These are phyloP conservation scores for Drosophila sechellia DNA, from an alignment of 1,140 invertebrate genomes.

Conservation along the genomic window DNA sequence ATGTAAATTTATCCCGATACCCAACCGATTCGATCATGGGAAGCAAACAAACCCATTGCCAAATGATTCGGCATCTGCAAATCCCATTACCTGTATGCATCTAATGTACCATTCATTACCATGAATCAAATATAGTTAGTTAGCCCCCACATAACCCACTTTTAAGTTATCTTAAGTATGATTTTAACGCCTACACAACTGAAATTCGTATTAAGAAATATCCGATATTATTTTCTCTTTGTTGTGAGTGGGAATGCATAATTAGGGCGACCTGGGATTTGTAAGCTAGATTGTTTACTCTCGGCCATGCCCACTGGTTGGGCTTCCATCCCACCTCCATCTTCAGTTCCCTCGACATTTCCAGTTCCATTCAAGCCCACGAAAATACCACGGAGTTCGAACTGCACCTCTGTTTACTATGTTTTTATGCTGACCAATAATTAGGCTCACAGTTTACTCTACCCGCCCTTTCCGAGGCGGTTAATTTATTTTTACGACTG, in stretches of 20 bases:
- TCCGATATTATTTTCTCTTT: conserved; percentile 1
- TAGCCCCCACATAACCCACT: neutral
- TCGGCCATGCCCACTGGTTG: conserved; percentile 22
- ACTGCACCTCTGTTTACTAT: conserved; percentile 52
- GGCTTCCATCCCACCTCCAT: neutral
- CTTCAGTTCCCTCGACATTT: neutral
- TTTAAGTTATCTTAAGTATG: neutral
- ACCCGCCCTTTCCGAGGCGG: conserved; percentile 9
- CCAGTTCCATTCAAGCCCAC: conserved; percentile 22
- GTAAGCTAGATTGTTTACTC: conserved; percentile 33
- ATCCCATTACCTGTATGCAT: neutral
- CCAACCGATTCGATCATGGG: conserved; percentile 30
- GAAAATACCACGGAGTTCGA: conserved; percentile 31
- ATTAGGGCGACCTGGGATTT: conserved; percentile 40
- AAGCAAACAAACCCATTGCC: conserved; percentile 56
- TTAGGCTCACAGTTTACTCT: conserved; percentile 46
- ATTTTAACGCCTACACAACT: neutral
- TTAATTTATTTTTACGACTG: conserved; percentile 54
- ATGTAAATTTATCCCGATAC: conserved; percentile 15
- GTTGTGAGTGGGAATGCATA: conserved; percentile 31
- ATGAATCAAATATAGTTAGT: neutral
- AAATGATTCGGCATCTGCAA: conserved; percentile 65
- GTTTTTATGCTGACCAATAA: conserved; percentile 57
- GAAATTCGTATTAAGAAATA: neutral
- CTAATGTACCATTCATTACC: neutral